phyloP scores from a whole-genome alignment of 2,888 invertebrate species.

The Leptinotarsa tumamoca region DNA sequence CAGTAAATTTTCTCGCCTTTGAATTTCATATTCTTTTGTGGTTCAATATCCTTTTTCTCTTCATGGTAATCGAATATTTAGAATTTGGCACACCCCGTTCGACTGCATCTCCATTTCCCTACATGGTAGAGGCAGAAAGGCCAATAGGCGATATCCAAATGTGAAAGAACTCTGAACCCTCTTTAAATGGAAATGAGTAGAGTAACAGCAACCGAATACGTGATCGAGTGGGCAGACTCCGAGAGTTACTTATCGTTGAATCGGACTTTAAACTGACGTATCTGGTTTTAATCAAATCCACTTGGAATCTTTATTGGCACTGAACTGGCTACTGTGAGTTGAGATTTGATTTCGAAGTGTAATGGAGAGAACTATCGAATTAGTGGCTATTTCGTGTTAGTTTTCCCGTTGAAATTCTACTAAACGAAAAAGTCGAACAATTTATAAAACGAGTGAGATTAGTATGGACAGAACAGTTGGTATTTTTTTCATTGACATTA shows the following conservation, averaged over 20 bases:
- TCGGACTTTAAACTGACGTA: constrained; percentile 61
- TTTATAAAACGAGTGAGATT: too few relatives aligned
- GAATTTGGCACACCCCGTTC: constrained; percentile 8
- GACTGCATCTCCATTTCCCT: constrained; percentile 8
- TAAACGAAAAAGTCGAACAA: too few relatives aligned
- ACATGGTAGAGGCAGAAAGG: constrained; percentile 23
- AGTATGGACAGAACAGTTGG: too few relatives aligned
- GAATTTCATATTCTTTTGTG: constrained; percentile 6
- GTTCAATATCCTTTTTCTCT: constrained; percentile 8
- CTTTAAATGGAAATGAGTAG: constrained; percentile 60
- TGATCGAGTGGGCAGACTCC: constrained; percentile 55
- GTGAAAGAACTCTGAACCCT: constrained; percentile 47
- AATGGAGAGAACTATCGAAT: constrained; percentile 5
- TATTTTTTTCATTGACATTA: too few relatives aligned
- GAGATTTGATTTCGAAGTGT: constrained; percentile 22
- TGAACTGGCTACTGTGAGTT: constrained; percentile 23
- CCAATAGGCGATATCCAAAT: constrained; percentile 33
- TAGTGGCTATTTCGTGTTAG: constrained; percentile 4
- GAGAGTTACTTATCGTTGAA: constrained; percentile 60
- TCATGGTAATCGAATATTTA: neutral
- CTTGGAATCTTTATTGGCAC: constrained; percentile 39
- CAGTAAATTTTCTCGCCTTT: neutral
- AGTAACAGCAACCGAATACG: constrained; percentile 57
- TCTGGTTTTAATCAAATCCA: constrained; percentile 60
- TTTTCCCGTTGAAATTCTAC: neutral